Evolutionary conservation across 2,113 vertebrate genomes (phyloP).

Genomic region (Periophthalmodon schlosseri): DNA sequence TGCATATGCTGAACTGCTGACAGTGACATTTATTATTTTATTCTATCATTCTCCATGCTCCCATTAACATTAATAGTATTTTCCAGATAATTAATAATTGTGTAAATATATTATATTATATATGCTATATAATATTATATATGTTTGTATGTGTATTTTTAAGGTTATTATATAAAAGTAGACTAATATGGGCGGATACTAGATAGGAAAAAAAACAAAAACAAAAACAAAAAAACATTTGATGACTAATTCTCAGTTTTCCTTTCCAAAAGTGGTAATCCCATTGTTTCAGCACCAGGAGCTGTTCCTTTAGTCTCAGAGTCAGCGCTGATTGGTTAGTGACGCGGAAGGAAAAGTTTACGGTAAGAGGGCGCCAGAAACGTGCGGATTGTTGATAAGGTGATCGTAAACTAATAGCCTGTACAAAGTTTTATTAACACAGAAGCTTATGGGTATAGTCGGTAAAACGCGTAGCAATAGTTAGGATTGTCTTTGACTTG

Average conservation of each 20-base stretch:
- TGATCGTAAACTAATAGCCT: background rate
- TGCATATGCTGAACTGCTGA: too few relatives aligned
- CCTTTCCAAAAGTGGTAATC: background rate
- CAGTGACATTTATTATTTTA: background rate
- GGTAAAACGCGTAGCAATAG: background rate
- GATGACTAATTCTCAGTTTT: background rate
- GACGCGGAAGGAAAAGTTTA: background rate
- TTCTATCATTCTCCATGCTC: too few relatives aligned
- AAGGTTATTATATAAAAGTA: background rate
- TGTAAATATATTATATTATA: too few relatives aligned
- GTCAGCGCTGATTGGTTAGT: background rate
- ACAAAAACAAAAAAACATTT: too few relatives aligned
- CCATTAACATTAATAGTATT: too few relatives aligned
- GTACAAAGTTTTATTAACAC: background rate
- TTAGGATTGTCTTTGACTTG: background rate
- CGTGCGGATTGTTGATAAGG: too few relatives aligned
- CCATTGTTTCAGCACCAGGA: conserved; percentile 81
- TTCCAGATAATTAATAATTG: too few relatives aligned
- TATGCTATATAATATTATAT: too few relatives aligned
- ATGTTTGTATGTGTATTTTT: too few relatives aligned
- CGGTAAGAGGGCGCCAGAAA: background rate
- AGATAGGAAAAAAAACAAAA: too few relatives aligned
- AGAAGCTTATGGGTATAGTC: background rate
- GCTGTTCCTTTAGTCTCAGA: conserved; percentile 73
- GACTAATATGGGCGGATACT: background rate